A percentile compares a stretch with the other conserved stretches of the same genome.
These are phyloP conservation scores for Tachuris rubrigastra DNA, from an alignment of 2,113 vertebrate species.

Conservation along the genomic window DNA sequence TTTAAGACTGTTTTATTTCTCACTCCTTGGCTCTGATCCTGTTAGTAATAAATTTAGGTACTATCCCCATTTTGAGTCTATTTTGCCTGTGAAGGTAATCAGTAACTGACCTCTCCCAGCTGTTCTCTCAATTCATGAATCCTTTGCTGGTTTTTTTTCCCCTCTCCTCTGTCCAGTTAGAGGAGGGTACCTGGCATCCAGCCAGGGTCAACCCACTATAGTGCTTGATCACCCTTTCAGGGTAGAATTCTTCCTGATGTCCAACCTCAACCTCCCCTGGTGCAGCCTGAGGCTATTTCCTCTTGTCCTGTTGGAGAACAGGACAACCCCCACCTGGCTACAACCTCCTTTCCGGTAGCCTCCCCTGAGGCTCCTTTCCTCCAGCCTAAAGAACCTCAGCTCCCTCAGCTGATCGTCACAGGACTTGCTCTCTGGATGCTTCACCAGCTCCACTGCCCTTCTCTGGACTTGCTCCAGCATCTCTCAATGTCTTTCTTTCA, in stretches of 20 bases:
- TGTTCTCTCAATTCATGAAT: no score
- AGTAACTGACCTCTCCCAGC: no score
- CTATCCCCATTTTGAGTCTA: no score
- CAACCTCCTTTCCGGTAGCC: neutral
- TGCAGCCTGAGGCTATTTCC: neutral
- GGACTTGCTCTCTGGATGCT: neutral
- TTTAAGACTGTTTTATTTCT: no score
- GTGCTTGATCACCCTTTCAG: neutral
- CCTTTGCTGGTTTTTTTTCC: no score
- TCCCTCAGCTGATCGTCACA: neutral
- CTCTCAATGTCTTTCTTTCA: neutral
- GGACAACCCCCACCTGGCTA: fast-evolving
- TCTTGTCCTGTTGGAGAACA: neutral
- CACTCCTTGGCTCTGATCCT: no score
- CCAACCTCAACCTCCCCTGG: neutral
- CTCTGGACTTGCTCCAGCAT: neutral
- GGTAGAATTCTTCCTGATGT: neutral
- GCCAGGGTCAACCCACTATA: neutral
- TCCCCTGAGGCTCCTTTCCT: neutral
- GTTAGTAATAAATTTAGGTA: no score
- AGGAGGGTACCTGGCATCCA: no score
- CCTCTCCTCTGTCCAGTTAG: no score
- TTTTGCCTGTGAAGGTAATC: no score
- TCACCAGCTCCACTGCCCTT: neutral
- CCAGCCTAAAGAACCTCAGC: neutral